Base-by-base conservation (phyloP, 2,797 vertebrate species). In the Chrysocyon brachyurus region DNA sequence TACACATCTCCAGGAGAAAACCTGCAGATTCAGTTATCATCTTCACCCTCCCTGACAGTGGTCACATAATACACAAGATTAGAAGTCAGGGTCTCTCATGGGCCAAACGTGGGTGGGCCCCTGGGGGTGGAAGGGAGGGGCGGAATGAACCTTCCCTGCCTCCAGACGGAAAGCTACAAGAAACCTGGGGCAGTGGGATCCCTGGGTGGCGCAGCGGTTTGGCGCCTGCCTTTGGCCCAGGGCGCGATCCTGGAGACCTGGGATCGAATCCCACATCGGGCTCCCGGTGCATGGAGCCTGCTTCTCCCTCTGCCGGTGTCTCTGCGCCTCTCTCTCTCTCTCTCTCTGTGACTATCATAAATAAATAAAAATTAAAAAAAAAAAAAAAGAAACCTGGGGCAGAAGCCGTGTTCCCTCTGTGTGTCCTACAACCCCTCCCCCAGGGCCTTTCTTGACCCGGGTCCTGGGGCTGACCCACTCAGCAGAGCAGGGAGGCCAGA, bases 1-100 rank as follows among this genome's bases (percentile, higher is more conserved):
- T 6, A 77, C 85, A 70, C 28, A 75, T 68, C 40, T 92, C 92
- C 92, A 82, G 85, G 84, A 56, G 84, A 33, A 12, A 68, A 24
- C 28, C 92, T 63, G n/a, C 52, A 75, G 26, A 56, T 77, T 46
- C 28, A 59, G n/a, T 16, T 57, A 11, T 49, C 91, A 79, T 24
- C 19, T 54, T 40, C n/a, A 19, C 66, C 33, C 61, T 70, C 63
- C 87, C 61, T 49, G 61, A 94, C 15, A 33, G 59, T 31, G 36
- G 56, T 26, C 54, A 66, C 75, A 24, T 40, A 21, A 66, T 26
- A 72, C 9, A 91, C 10, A 52, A 56, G 95, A 72, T 52, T 26
- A 61, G 59, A 59, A 94, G 64, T 52, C 40, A 26, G 21, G 31
- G 84, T 49, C 22, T 12, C 63, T 73, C 12, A 11, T 66, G 57